These are phyloP conservation scores for Siphamia tubifer DNA, from an alignment of 2,113 vertebrate genomes.

Conservation along the genomic window DNA sequence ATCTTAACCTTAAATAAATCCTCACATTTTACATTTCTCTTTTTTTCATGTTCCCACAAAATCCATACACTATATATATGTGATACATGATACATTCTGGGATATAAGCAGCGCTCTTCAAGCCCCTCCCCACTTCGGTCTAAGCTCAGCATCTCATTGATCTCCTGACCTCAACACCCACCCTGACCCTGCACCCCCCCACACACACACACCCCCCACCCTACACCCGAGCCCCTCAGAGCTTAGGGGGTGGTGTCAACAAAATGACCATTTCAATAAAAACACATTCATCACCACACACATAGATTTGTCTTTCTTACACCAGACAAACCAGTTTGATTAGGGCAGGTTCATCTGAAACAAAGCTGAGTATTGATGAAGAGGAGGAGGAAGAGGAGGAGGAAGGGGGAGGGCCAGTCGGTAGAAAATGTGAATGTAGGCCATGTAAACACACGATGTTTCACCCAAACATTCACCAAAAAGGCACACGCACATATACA, in stretches of 20 bases:
- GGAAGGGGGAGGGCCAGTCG: no score
- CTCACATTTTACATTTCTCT: neutral
- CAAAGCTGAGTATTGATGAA: no score
- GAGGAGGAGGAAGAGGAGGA: no score
- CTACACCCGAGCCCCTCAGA: neutral
- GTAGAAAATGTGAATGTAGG: no score
- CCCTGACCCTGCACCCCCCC: conserved; percentile 12
- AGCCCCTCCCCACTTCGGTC: conserved; percentile 1
- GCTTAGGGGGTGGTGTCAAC: conserved; percentile 24
- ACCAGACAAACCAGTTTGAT: neutral
- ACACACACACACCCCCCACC: conserved; percentile 13
- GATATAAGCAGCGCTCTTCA: conserved; percentile 4
- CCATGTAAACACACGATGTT: no score
- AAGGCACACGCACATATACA: no score
- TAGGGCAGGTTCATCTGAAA: no score
- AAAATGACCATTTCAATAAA: conserved; percentile 56
- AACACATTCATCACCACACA: conserved; percentile 51
- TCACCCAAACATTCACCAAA: no score
- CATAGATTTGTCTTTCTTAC: neutral
- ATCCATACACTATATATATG: no score
- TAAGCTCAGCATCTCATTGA: conserved; percentile 67
- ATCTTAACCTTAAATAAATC: no score
- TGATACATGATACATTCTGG: conserved; percentile 47
- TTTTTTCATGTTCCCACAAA: neutral
- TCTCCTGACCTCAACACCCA: conserved; percentile 57